phyloP scores from a whole-genome alignment of 1,140 invertebrate species.

The Magallana ariakensis region DNA sequence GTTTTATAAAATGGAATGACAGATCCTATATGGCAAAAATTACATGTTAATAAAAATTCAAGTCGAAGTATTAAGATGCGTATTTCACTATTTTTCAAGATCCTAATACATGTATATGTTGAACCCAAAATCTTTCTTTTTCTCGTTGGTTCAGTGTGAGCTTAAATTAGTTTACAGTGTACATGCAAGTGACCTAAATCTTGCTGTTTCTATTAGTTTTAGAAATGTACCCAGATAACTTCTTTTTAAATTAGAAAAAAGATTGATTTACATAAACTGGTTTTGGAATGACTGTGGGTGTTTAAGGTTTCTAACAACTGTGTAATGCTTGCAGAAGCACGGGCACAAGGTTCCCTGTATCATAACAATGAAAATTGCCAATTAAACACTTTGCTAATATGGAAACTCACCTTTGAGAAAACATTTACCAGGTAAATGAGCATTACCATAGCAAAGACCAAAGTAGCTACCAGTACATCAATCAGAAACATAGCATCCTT shows the following conservation, averaged over 20 bases:
- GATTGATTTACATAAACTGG: not conserved
- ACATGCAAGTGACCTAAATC: slow-evolving; percentile 13
- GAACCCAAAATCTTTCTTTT: no score
- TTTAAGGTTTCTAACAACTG: slow-evolving; percentile 5
- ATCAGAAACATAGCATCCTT: slow-evolving; percentile 31
- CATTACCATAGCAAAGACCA: slow-evolving; percentile 10
- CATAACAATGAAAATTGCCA: not conserved
- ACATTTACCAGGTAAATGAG: slow-evolving; percentile 31
- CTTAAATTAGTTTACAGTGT: not conserved
- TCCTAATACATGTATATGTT: no score
- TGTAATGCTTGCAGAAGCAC: slow-evolving; percentile 10
- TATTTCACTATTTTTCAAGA: no score
- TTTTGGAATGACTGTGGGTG: not conserved
- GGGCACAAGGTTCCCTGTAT: not conserved
- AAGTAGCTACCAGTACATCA: slow-evolving; percentile 21
- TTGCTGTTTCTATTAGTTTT: slow-evolving; percentile 25
- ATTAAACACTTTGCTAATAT: slow-evolving; percentile 11
- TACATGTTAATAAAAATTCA: no score
- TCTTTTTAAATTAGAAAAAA: not conserved
- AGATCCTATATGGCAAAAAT: no score
- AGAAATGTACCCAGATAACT: slow-evolving; percentile 13
- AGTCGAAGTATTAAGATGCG: no score
- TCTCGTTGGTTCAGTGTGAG: no score
- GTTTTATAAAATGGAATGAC: no score
- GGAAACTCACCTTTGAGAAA: slow-evolving; percentile 27